phyloP scores from a whole-genome alignment of 2,888 invertebrate species.

The Dynastes grantii region DNA sequence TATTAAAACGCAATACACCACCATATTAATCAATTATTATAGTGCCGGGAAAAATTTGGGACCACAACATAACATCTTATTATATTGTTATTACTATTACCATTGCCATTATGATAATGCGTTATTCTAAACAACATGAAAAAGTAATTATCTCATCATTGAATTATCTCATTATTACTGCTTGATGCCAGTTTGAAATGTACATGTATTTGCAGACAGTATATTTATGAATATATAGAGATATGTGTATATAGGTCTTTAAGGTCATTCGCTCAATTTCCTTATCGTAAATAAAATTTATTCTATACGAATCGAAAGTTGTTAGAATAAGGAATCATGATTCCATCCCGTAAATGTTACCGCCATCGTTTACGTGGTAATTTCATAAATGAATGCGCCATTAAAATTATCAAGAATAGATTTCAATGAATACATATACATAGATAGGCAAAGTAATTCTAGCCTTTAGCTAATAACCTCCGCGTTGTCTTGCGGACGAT shows the following conservation, averaged over 20 bases:
- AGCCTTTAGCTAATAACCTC: too few species aligned
- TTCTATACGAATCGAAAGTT: neutral
- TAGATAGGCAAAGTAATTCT: too few species aligned
- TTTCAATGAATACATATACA: neutral
- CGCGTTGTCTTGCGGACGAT: neutral
- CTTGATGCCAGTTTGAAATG: neutral
- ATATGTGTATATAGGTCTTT: neutral
- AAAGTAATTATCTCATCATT: conserved; percentile 8
- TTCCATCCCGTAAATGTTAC: conserved; percentile 6
- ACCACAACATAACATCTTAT: neutral
- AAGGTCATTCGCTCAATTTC: neutral
- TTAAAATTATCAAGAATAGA: conserved; percentile 7
- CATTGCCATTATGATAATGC: neutral
- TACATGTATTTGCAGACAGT: neutral
- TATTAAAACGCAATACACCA: too few species aligned
- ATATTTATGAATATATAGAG: neutral
- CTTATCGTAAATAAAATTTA: neutral
- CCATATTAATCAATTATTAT: too few species aligned
- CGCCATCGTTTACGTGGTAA: neutral
- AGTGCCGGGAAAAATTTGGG: too few species aligned
- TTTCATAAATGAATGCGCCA: neutral
- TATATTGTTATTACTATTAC: neutral
- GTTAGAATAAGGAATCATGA: neutral
- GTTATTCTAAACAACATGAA: neutral
- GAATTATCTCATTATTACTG: neutral